Conservation (phyloP, 2,797 vertebrate species). For the Dryobates pubescens region DNA sequence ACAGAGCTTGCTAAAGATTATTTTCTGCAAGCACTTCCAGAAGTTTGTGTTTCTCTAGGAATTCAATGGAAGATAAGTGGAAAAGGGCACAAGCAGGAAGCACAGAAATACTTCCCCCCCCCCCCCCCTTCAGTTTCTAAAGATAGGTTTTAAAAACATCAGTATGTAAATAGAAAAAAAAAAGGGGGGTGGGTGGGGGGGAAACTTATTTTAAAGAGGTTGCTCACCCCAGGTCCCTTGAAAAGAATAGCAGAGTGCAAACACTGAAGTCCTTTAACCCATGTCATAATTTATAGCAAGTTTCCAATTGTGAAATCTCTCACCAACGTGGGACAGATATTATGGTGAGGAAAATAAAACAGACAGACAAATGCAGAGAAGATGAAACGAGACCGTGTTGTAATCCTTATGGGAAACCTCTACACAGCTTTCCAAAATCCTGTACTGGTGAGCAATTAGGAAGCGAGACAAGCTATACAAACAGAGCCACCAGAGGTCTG, state of each 20-base stretch:
- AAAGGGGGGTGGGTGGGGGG: not conserved
- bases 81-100: constrained; percentile 30
- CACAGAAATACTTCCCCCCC: not conserved
- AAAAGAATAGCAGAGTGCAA: constrained; percentile 26
- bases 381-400: constrained; percentile 20
- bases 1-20: constrained; percentile 5
- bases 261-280: constrained; percentile 44
- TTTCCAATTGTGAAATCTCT: constrained; percentile 69
- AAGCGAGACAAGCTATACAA: constrained; percentile 28
- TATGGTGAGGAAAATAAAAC: constrained; percentile 63
- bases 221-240: constrained; percentile 4
- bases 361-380: constrained; percentile 53
- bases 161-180: constrained; percentile 19
- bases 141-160: constrained; percentile 33
- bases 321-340: constrained; percentile 45
- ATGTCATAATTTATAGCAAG: constrained; percentile 54
- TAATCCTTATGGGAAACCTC: constrained; percentile 53
- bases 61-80: constrained; percentile 20
- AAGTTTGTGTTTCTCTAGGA: constrained; percentile 27
- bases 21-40: constrained; percentile 25
- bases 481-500: constrained; percentile 64
- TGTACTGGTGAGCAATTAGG: constrained; percentile 18
- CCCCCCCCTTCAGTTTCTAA: not conserved
- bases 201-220: constrained; percentile 3
- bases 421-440: constrained; percentile 13